Base-by-base conservation (phyloP, 2,888 invertebrate species). In the Drosophila emarginata region DNA sequence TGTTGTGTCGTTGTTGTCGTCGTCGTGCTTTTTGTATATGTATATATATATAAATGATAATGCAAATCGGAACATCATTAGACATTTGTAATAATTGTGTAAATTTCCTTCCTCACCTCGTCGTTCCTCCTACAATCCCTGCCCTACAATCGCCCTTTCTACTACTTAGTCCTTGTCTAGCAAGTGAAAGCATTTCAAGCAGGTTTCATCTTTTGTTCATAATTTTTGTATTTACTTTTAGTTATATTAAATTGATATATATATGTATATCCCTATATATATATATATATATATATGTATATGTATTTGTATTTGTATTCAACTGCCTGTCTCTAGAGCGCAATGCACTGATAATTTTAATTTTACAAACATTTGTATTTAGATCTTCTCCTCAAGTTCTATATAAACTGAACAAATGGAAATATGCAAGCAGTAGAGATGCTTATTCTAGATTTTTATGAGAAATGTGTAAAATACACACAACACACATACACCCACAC, bases 281-380 rank as follows among this genome's bases (percentile, higher is more conserved):
- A n/a, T n/a, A n/a, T 26, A 26, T 23, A 14, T 28, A 28, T 39
- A 37, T 56, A 21, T 37, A 26, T 52, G 15, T 53, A 9, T 14
- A 53, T 28, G 15, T 18, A 56, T 36, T 7, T 15, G 18, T 18
- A 72, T 77, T 69, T 74, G 65, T 69, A 63, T 67, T 76, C 59
- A 87, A 80, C 80, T 79, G 89, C 89, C 88, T 89, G 87, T 87
- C 81, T 73, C 70, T 77, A 76, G 78, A 86, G 86, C 89, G 88
- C 83, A 87, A 77, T 87, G 87, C 89, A 87, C 89, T 89, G 89
- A 89, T 87, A 89, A 86, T 83, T 86, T 87, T 87, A 89, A 78
- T 89, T 45, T 85, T 80, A 65, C 59, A 68, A 63, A 78, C 72
- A 62, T 11, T 45, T 45, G 45, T 45, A 45, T 45, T 45, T 45